phyloP scores from a whole-genome alignment of 2,113 vertebrate genomes.

The Camelus bactrianus region DNA sequence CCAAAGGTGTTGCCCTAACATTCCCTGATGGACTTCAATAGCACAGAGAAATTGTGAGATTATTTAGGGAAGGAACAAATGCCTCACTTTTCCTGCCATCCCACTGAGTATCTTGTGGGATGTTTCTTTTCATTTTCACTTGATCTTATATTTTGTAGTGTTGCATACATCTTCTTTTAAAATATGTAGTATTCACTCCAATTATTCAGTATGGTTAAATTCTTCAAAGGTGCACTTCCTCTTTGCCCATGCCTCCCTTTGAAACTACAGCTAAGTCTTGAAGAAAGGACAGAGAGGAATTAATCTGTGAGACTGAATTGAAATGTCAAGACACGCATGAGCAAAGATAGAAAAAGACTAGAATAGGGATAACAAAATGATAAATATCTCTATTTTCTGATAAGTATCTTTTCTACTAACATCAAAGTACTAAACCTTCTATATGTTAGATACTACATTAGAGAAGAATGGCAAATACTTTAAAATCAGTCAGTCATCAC shows the following conservation, averaged over 20 bases:
- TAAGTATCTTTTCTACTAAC: conserved; percentile 54
- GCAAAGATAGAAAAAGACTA: not conserved
- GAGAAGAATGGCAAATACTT: conserved; percentile 53
- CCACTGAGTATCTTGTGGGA: not conserved
- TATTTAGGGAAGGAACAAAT: not conserved
- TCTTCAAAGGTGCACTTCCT: not conserved
- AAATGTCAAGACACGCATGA: conserved; percentile 8
- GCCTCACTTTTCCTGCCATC: not conserved
- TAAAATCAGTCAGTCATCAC: conserved; percentile 63
- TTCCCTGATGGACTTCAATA: not conserved
- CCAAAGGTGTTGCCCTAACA: not conserved
- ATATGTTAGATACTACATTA: conserved; percentile 17
- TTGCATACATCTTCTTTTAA: not conserved
- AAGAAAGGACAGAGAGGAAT: not conserved
- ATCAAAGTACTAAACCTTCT: conserved; percentile 40
- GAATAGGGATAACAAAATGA: not conserved
- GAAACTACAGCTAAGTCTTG: not conserved
- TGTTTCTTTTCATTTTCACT: not conserved
- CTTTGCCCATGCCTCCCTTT: not conserved
- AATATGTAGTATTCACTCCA: not conserved
- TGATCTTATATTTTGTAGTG: not conserved
- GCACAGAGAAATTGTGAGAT: not conserved
- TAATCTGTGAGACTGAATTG: not conserved
- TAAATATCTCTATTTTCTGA: conserved; percentile 46
- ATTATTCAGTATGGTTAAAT: not conserved